phyloP scores from a whole-genome alignment of 2,888 invertebrate species.

The Agapetus fuscipes region DNA sequence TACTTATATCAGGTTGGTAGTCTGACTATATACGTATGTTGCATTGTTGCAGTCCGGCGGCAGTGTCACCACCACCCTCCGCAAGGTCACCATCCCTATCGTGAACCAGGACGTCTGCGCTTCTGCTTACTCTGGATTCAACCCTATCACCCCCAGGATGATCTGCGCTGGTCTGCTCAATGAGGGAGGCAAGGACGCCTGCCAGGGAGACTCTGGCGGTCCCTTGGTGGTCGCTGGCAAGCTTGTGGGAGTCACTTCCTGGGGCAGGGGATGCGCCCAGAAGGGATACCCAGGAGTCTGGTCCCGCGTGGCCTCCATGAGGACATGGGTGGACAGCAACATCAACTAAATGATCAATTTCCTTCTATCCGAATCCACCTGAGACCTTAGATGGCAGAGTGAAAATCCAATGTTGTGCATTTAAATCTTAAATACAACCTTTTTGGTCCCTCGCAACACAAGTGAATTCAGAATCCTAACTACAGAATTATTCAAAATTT shows the following conservation, averaged over 20 bases:
- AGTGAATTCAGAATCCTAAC: no score
- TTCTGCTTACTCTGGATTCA: conserved; percentile 32
- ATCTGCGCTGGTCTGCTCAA: conserved; percentile 33
- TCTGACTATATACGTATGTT: no score
- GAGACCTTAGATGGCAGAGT: no score
- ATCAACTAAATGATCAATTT: no score
- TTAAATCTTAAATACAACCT: no score
- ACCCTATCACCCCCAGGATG: conserved; percentile 33
- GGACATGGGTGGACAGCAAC: conserved; percentile 30
- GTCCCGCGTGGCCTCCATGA: conserved; percentile 37
- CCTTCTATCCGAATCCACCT: no score
- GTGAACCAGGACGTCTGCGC: conserved; percentile 34
- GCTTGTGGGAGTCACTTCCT: conserved; percentile 47
- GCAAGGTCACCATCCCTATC: conserved; percentile 34
- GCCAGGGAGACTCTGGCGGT: conserved; percentile 51
- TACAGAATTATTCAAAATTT: no score
- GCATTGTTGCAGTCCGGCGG: conserved; percentile 5
- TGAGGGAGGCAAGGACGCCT: conserved; percentile 36
- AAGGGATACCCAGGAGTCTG: conserved; percentile 46
- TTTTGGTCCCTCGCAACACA: no score
- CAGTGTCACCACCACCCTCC: conserved; percentile 23
- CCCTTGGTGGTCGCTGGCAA: conserved; percentile 39
- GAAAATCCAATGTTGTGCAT: no score
- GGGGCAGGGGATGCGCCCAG: conserved; percentile 48
- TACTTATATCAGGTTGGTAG: no score